These are phyloP conservation scores for Anguilla marmorata DNA, from an alignment of 2,797 vertebrate genomes.

Conservation along the genomic window DNA sequence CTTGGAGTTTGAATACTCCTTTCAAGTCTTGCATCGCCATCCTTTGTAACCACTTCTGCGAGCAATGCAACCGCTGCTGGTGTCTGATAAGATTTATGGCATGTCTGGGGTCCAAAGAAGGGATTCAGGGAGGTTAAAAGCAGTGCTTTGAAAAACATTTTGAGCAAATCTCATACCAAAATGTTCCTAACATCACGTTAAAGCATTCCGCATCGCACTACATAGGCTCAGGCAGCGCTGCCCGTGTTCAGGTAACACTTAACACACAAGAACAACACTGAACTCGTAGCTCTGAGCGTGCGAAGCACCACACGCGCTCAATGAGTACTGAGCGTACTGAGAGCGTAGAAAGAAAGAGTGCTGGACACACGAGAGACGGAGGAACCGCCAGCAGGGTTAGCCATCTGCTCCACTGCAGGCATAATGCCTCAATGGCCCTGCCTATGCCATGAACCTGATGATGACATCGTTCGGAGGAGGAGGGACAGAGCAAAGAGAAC, in stretches of 20 bases:
- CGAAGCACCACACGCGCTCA: not conserved
- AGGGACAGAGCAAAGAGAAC: not conserved
- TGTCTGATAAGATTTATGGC: not conserved
- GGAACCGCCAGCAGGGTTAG: not conserved
- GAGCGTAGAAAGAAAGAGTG: not conserved
- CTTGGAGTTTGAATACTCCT: not conserved
- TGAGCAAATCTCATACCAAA: not conserved
- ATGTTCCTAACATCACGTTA: not conserved
- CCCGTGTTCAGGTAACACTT: not conserved
- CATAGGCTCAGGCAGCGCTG: not conserved
- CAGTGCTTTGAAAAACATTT: not conserved
- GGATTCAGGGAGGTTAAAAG: not conserved
- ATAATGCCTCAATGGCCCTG: not conserved
- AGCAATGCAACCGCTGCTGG: not conserved
- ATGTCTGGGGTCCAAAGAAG: not conserved
- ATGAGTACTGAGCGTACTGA: no score
- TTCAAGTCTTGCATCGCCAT: not conserved
- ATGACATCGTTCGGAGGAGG: not conserved
- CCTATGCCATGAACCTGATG: not conserved
- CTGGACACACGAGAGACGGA: not conserved
- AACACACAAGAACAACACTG: not conserved
- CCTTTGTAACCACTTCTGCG: not conserved
- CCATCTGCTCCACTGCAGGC: constrained; percentile 18
- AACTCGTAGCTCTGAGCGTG: not conserved
- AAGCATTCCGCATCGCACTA: not conserved